A percentile compares a stretch with the other conserved stretches of the same genome.
These are phyloP conservation scores for Oryctes rhinoceros DNA, from an alignment of 1,140 invertebrate species.

Conservation along the genomic window DNA sequence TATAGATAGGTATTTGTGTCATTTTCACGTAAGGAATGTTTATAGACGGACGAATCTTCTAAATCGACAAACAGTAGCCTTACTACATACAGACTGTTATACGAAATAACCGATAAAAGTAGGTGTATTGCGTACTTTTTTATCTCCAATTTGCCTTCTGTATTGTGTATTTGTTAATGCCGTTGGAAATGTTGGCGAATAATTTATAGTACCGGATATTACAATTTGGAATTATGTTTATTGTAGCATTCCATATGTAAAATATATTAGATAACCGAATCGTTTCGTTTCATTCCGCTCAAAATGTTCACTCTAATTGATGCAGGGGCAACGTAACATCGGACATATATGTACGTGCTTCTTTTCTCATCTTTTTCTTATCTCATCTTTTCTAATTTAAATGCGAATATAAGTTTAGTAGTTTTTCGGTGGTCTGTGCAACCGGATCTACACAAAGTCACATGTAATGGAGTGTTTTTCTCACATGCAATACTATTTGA, in stretches of 20 bases:
- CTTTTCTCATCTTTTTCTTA: too few species aligned
- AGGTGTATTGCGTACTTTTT: background rate
- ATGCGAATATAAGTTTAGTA: too few species aligned
- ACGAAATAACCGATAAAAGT: background rate
- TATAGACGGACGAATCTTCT: background rate
- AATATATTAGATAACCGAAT: conserved; percentile 30
- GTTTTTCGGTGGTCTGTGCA: too few species aligned
- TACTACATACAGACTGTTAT: background rate
- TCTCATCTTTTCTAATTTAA: too few species aligned
- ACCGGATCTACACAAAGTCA: too few species aligned
- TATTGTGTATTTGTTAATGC: conserved; percentile 11
- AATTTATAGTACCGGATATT: conserved; percentile 20
- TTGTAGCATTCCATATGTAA: conserved; percentile 35
- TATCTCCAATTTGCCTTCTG: background rate
- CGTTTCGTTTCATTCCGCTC: background rate
- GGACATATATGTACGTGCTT: too few species aligned
- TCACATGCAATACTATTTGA: too few species aligned
- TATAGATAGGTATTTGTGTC: background rate
- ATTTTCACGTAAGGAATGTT: conserved; percentile 4
- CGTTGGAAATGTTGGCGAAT: background rate
- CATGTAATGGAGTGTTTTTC: too few species aligned
- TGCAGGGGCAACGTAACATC: too few species aligned
- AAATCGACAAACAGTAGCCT: background rate
- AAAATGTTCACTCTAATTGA: too few species aligned
- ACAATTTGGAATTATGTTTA: conserved; percentile 19